phyloP scores from a whole-genome alignment of 2,113 vertebrate species.

The Aythya baeri region DNA sequence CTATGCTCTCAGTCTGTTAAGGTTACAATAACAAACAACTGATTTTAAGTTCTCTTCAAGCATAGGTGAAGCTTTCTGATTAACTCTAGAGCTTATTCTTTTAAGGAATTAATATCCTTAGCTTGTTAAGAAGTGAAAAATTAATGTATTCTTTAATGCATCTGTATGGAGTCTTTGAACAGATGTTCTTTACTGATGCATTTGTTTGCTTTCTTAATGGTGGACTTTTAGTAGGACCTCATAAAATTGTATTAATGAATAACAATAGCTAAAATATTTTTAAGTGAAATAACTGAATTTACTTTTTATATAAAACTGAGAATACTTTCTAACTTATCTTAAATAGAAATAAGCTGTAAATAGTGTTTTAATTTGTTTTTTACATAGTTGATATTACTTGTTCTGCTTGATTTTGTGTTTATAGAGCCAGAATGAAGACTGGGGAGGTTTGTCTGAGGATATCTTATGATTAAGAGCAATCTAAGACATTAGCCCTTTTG shows the following conservation, averaged over 20 bases:
- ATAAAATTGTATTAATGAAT: not conserved
- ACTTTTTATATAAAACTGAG: not conserved
- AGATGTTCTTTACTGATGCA: not conserved
- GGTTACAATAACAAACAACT: not conserved
- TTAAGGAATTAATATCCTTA: not conserved
- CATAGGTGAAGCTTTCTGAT: not conserved
- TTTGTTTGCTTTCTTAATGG: not conserved
- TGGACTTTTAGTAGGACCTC: not conserved
- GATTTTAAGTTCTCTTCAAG: not conserved
- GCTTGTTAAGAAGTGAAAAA: conserved; percentile 10
- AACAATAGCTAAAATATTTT: not conserved
- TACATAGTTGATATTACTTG: conserved; percentile 60
- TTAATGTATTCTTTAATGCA: not conserved
- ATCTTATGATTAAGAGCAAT: conserved; percentile 89
- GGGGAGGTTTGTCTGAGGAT: conserved; percentile 97
- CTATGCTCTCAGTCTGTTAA: not conserved
- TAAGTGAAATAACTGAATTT: conserved; percentile 21
- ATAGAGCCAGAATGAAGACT: conserved; percentile 97
- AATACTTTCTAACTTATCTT: conserved; percentile 10
- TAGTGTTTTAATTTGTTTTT: not conserved
- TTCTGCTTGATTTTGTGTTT: conserved; percentile 89
- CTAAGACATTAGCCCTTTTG: conserved; percentile 81
- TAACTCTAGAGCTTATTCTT: not conserved
- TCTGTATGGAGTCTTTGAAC: not conserved
- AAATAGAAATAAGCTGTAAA: not conserved